Percentiles rank a stretch among this genome's conserved stretches.
Evolutionary conservation across 2,113 vertebrate genomes (phyloP).

Genomic region (Petrocephalus microphthalmus): DNA sequence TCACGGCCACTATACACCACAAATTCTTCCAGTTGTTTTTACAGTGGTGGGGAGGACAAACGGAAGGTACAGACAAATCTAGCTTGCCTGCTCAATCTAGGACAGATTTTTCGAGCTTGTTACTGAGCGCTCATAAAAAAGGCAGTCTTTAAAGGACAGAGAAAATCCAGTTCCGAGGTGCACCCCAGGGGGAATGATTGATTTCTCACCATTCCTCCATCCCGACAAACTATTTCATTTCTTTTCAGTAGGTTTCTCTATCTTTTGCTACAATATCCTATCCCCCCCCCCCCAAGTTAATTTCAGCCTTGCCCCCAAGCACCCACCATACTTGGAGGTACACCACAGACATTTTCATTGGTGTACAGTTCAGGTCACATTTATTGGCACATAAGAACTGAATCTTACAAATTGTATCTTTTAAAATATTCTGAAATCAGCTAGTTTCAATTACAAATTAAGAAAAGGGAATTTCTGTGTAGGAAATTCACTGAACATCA

Average conservation of each 20-base stretch:
- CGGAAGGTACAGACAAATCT: neutral
- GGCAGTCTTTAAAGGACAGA: neutral
- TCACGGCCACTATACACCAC: neutral
- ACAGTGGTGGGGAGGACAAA: neutral
- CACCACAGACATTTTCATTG: neutral
- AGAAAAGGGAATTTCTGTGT: neutral
- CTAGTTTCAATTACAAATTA: neutral
- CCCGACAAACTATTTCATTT: neutral
- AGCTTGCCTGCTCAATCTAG: neutral
- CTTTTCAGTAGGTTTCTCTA: neutral
- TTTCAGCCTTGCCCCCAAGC: neutral
- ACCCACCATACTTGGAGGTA: neutral
- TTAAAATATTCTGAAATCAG: neutral
- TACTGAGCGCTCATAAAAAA: neutral
- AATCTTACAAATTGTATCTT: neutral
- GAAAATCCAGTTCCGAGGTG: neutral
- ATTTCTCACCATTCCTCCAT: neutral
- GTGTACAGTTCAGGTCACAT: neutral
- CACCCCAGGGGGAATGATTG: conserved; percentile 4
- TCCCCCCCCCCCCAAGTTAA: neutral
- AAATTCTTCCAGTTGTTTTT: neutral
- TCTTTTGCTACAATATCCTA: neutral
- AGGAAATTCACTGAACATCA: neutral
- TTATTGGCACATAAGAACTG: neutral
- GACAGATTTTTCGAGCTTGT: neutral